phyloP scores from a whole-genome alignment of 1,140 invertebrate genomes.

The Penaeus japonicus region DNA sequence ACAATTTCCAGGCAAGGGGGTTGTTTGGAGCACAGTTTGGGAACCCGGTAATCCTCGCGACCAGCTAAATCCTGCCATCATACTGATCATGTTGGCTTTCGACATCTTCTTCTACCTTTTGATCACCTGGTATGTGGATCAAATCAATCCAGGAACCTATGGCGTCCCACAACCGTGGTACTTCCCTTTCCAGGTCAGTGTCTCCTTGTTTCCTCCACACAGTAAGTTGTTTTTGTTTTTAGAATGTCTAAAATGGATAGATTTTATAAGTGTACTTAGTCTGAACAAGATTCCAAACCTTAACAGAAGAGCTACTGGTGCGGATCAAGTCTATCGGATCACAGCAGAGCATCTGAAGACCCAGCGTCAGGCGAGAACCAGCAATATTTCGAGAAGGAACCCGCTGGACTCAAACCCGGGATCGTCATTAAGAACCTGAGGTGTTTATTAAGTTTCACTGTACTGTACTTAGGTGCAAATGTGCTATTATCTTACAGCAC shows the following conservation, averaged over 20 bases:
- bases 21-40: constrained; percentile 52
- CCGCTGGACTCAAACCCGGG: constrained; percentile 34
- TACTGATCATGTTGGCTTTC: constrained; percentile 49
- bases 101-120: constrained; percentile 58
- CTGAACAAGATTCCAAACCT: neutral
- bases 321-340: neutral
- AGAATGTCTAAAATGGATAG: neutral
- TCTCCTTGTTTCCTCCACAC: neutral
- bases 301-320: constrained; percentile 43
- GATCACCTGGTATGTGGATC: constrained; percentile 72
- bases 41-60: constrained; percentile 56
- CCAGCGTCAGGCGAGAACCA: neutral
- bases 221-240: neutral
- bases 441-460: neutral
- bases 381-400: constrained; percentile 48
- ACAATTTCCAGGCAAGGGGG: constrained; percentile 38
- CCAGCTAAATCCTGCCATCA: constrained; percentile 41
- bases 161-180: constrained; percentile 68
- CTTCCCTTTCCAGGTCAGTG: constrained; percentile 63
- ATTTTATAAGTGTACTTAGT: neutral
- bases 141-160: constrained; percentile 72
- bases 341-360: neutral
- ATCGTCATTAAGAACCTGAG: constrained; percentile 50
- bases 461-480: no score
- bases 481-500: no score